A percentile compares a stretch with the other conserved stretches of the same genome.
These are phyloP conservation scores for Aegithalos caudatus DNA, from an alignment of 2,113 vertebrate genomes.

Conservation along the genomic window DNA sequence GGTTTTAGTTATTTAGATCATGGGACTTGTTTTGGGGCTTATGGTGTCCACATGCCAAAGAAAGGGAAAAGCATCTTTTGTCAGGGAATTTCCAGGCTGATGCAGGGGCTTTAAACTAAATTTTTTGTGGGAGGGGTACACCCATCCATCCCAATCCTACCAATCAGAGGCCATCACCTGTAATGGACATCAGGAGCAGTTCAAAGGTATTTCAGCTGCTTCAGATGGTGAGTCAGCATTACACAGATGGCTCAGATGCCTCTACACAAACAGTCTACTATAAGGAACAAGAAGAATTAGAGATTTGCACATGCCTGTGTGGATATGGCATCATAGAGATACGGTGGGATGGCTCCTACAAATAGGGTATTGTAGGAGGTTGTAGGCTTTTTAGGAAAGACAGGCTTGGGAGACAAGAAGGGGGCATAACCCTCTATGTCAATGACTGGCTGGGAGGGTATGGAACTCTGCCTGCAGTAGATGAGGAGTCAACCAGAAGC, in stretches of 20 bases:
- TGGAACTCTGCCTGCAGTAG: neutral
- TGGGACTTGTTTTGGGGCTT: neutral
- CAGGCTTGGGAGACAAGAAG: neutral
- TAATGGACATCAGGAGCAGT: neutral
- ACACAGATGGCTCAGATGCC: neutral
- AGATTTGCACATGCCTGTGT: no score
- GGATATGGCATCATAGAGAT: neutral
- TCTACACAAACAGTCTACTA: neutral
- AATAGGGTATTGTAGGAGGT: no score
- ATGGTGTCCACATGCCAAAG: neutral
- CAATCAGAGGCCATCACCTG: neutral
- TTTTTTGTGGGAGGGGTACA: neutral
- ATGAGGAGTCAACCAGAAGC: neutral
- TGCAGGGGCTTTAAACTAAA: neutral
- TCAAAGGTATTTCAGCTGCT: neutral
- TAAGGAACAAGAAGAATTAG: neutral
- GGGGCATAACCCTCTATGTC: fast-evolving
- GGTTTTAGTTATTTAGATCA: neutral
- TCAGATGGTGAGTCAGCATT: neutral
- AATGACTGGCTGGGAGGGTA: neutral
- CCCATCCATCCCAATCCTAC: no score
- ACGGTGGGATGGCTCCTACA: neutral
- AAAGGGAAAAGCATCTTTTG: neutral
- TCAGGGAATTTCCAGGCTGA: neutral
- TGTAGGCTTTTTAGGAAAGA: neutral